Conservation (phyloP, 2,113 vertebrate species). For the Pavo muticus region DNA sequence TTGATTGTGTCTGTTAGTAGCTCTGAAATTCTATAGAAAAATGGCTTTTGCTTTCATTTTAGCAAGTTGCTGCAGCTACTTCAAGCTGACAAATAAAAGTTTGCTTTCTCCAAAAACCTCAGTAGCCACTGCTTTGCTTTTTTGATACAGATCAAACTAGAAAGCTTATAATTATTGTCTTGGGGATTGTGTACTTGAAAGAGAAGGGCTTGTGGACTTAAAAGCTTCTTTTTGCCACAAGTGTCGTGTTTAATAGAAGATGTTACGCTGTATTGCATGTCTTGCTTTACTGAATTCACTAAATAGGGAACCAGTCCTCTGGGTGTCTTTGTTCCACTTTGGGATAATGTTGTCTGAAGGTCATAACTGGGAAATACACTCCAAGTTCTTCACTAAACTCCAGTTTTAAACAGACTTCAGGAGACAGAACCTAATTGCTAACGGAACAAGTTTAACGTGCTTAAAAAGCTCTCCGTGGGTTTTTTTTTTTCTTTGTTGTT, state of each 20-base stretch:
- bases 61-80: background rate
- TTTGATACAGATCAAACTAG: background rate
- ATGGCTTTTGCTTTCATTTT: background rate
- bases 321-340: background rate
- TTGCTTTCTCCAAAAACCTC: background rate
- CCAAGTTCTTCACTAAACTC: background rate
- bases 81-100: background rate
- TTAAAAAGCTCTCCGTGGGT: background rate
- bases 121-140: background rate
- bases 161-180: background rate
- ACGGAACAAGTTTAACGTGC: background rate
- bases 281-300: background rate
- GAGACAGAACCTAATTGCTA: background rate
- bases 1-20: background rate
- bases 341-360: background rate
- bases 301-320: background rate
- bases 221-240: background rate
- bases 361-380: background rate
- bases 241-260: background rate
- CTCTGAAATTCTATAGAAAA: background rate
- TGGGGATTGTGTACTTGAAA: background rate
- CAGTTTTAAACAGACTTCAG: background rate
- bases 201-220: background rate
- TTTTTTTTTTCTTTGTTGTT: background rate
- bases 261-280: background rate